Base-by-base conservation (phyloP, 1,140 invertebrate genomes). In the Apis dorsata region DNA sequence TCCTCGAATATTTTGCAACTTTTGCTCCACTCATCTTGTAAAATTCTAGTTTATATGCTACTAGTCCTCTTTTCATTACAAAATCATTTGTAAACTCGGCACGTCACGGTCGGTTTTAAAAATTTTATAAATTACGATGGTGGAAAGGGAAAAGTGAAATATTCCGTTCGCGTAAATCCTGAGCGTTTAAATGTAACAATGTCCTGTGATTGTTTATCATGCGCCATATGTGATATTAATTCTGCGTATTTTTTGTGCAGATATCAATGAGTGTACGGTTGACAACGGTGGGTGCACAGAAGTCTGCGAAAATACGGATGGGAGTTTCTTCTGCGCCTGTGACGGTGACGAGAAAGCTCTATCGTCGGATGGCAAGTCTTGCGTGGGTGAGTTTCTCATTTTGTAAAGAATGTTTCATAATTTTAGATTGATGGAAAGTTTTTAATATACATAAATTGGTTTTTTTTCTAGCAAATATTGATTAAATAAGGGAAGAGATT, bases 241-340 rank as follows among this genome's bases (percentile, higher is more conserved):
- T 11, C 5, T 12, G 11, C 55, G 12, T 66, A 15, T 70, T 19
- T 19, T 71, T 55, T 68, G 10, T 19, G 88, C 91, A 94, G 96
- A 97, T 92, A 94, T 97, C 81, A 95, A 97, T 88, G 96, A 97
- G 91, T 97, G 97, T 91, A 87, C 89, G 12, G 88, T 93, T 8
- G 94, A 95, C 85, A 96, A 96, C 90, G 96, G 96, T 1, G 96
- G 95, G 1, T 97, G 96, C 90, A 95, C 95, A 62, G 95, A 96
- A 85, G 92, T 95, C 11, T 97, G 96, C 91, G 93, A 96, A 74
- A 97, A 97, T 88, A 95, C 95, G 15, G 94, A 95, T 19, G 96
- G 96, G 57, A 95, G 95, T 82, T 96, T 93, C 88, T 94, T 93
- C 80, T 95, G 95, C 84, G 92, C 94, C 44, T 96, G 95, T 91